These are phyloP conservation scores for Eilema griseolum DNA, from an alignment of 2,888 invertebrate genomes.

Conservation along the genomic window DNA sequence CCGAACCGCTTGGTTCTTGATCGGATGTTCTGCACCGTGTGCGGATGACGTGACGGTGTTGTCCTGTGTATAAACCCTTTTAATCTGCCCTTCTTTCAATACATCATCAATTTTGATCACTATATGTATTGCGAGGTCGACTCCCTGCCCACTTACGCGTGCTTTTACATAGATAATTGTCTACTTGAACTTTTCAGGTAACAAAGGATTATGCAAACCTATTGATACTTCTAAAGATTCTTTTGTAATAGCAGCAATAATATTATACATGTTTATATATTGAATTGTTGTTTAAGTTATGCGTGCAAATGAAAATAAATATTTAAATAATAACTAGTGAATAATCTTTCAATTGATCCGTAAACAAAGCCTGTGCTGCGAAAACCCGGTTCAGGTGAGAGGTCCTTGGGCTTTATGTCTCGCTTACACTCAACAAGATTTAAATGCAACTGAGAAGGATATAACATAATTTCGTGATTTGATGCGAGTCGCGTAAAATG, in stretches of 20 bases:
- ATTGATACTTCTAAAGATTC: conserved; percentile 32
- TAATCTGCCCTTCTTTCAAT: not conserved
- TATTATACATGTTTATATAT: not conserved
- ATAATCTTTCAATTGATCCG: conserved; percentile 54
- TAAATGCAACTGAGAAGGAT: conserved; percentile 62
- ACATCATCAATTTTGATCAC: not conserved
- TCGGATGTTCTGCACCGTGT: no score
- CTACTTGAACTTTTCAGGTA: conserved; percentile 50
- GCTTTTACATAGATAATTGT: conserved; percentile 22
- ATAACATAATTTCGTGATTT: conserved; percentile 68
- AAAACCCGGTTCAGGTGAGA: conserved; percentile 41
- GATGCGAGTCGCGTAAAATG: conserved; percentile 66
- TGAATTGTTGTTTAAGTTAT: conserved; percentile 3
- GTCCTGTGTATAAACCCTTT: no score
- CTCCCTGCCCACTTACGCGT: not conserved
- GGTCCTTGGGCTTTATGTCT: conserved; percentile 45
- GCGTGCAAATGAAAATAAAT: conserved; percentile 1
- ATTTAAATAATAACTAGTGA: conserved; percentile 37
- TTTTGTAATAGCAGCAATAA: conserved; percentile 25
- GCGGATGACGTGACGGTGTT: no score
- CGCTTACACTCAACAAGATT: conserved; percentile 38
- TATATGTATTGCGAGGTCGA: not conserved
- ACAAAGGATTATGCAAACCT: conserved; percentile 47
- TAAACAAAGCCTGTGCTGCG: conserved; percentile 63
- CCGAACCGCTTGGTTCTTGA: no score